These are phyloP conservation scores for Leptinotarsa peninsularis DNA, from an alignment of 2,888 invertebrate genomes.

Conservation along the genomic window DNA sequence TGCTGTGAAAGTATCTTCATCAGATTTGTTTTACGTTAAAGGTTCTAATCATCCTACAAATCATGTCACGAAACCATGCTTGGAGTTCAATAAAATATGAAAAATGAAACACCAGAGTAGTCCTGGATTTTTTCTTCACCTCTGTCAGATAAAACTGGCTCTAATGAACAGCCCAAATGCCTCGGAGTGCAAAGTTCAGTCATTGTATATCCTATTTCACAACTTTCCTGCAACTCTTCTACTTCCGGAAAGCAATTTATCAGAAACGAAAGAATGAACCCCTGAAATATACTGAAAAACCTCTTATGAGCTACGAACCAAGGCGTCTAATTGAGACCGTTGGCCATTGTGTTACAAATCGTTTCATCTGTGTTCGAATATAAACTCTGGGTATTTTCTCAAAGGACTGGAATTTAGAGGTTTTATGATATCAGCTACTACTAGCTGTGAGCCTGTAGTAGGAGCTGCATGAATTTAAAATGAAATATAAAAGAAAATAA, in stretches of 20 bases:
- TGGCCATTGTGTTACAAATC: slow-evolving; percentile 50
- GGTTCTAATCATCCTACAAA: no score
- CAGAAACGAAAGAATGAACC: slow-evolving; percentile 31
- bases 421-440: background rate
- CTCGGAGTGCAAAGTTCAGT: background rate
- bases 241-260: slow-evolving; percentile 35
- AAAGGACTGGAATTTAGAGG: no score
- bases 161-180: background rate
- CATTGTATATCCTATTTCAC: background rate
- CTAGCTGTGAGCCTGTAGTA: no score
- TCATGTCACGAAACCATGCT: no score
- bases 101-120: no score
- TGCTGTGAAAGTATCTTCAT: no score
- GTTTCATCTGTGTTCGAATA: slow-evolving; percentile 41
- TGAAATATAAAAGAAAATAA: no score
- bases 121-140: background rate
- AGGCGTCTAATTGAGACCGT: slow-evolving; percentile 55
- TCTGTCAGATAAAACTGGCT: background rate
- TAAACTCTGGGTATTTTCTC: background rate
- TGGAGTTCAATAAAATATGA: no score
- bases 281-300: slow-evolving; percentile 39
- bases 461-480: no score
- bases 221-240: slow-evolving; percentile 25
- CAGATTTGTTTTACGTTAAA: no score
- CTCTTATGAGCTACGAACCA: slow-evolving; percentile 42